Evolutionary conservation across 2,797 vertebrate genomes (phyloP).

Genomic region (Myiotriccus ornatus): DNA sequence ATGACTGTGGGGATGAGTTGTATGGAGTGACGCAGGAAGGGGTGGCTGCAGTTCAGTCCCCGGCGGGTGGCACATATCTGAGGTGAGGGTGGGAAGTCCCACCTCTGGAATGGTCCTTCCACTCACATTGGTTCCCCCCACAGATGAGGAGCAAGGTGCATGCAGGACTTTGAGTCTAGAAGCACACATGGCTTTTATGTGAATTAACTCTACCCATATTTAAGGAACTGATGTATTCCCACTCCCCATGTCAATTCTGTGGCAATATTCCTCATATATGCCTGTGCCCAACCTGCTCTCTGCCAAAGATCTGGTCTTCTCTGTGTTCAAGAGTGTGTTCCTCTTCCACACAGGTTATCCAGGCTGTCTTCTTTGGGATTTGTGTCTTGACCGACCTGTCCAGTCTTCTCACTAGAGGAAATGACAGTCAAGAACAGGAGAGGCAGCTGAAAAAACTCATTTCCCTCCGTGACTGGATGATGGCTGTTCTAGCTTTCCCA

Average conservation of each 20-base stretch:
- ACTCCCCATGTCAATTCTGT: background rate
- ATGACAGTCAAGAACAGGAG: slow-evolving; percentile 91
- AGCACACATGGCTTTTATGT: background rate
- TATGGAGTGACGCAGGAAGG: background rate
- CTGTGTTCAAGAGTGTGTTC: background rate
- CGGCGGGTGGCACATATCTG: fast-evolving
- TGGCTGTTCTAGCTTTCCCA: slow-evolving; percentile 94
- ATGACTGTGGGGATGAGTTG: background rate
- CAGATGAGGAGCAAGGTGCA: background rate
- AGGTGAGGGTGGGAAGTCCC: background rate
- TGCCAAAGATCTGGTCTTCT: background rate
- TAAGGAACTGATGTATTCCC: background rate
- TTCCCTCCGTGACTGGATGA: slow-evolving; percentile 92
- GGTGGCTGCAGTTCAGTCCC: background rate
- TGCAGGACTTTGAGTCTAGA: background rate
- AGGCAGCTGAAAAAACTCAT: slow-evolving; percentile 92
- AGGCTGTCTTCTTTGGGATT: slow-evolving; percentile 93
- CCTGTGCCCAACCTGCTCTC: background rate
- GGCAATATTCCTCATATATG: fast-evolving
- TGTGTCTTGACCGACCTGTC: slow-evolving; percentile 95
- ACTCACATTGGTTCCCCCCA: background rate
- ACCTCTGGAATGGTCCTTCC: background rate
- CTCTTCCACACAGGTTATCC: slow-evolving; percentile 85
- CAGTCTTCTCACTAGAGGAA: slow-evolving; percentile 90
- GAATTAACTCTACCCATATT: background rate